Conservation (phyloP, 1,140 invertebrate species). For the Brachionus paranguensis region DNA sequence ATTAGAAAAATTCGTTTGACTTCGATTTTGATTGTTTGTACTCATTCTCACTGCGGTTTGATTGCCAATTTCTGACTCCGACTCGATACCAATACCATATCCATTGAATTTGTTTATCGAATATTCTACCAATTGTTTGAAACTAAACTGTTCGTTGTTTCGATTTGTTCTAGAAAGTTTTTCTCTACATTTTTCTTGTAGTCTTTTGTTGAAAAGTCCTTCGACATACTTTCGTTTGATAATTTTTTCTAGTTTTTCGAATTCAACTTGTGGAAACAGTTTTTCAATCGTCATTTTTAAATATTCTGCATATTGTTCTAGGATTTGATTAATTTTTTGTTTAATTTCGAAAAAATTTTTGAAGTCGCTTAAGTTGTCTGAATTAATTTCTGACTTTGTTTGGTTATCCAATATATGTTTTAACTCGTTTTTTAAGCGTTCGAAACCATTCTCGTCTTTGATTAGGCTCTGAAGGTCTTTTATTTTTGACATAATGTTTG, state of each 20-base stretch:
- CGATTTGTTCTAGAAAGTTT: background rate
- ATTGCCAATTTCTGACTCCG: background rate
- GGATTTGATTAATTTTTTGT: background rate
- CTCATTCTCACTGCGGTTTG: too few relatives aligned
- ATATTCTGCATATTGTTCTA: too few relatives aligned
- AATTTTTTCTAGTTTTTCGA: slow-evolving; percentile 3
- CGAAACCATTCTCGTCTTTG: too few relatives aligned
- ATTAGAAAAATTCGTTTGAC: too few relatives aligned
- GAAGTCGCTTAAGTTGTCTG: background rate
- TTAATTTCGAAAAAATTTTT: background rate
- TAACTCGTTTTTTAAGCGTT: slow-evolving; percentile 1
- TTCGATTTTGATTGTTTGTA: too few relatives aligned
- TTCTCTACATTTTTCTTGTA: background rate
- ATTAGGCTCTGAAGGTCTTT: too few relatives aligned
- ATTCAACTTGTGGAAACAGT: background rate
- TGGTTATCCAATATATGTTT: background rate
- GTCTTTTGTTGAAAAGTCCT: background rate
- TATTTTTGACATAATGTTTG: too few relatives aligned
- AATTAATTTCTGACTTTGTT: background rate
- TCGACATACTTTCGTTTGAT: slow-evolving; percentile 14
- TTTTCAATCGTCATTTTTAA: too few relatives aligned
- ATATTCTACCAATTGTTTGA: background rate
- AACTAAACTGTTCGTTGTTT: background rate
- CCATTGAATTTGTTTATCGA: background rate
- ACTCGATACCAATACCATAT: background rate